phyloP scores from a whole-genome alignment of 2,113 vertebrate species.

The Petrocephalus microphthalmus region DNA sequence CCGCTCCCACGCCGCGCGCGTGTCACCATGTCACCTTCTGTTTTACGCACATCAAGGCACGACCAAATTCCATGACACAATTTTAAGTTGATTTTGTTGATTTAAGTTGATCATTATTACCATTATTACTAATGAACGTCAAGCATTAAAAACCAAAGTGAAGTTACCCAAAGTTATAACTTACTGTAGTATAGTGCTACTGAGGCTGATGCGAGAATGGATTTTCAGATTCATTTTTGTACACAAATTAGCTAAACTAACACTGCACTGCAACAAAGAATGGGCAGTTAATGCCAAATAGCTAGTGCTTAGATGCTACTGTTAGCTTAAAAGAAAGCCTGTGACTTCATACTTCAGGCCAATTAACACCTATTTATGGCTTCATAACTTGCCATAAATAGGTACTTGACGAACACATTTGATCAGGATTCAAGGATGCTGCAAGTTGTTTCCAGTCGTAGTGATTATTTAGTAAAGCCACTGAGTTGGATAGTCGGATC shows the following conservation, averaged over 20 bases:
- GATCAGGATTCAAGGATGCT: neutral
- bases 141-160: neutral
- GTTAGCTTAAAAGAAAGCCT: neutral
- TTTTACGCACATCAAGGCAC: conserved; percentile 23
- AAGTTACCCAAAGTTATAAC: neutral
- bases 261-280: neutral
- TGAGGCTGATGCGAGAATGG: neutral
- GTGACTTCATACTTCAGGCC: neutral
- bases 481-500: neutral
- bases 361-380: neutral
- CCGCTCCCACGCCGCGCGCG: conserved; percentile 35
- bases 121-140: neutral
- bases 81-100: neutral
- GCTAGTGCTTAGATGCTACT: neutral
- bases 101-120: neutral
- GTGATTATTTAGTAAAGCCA: neutral
- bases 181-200: neutral
- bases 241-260: neutral
- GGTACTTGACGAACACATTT: neutral
- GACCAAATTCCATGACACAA: neutral
- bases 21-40: conserved; percentile 52
- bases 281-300: neutral
- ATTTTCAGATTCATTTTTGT: neutral
- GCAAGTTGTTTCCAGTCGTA: neutral
- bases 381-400: neutral